A percentile compares a stretch with the other conserved stretches of the same genome.
phyloP scores from a whole-genome alignment of 2,888 invertebrate species.

The Leucophenga maculata region DNA sequence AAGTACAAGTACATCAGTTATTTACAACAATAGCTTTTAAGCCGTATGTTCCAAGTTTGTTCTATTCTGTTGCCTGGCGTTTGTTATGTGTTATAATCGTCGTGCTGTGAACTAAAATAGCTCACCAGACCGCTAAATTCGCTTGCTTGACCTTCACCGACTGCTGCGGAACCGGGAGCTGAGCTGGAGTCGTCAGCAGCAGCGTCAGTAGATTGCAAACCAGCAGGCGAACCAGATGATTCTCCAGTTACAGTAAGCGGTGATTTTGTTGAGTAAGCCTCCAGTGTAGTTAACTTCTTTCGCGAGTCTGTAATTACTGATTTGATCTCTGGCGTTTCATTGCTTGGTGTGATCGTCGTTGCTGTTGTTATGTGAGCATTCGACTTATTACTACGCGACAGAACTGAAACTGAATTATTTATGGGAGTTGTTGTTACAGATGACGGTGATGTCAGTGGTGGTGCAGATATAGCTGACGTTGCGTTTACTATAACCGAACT shows the following conservation, averaged over 20 bases:
- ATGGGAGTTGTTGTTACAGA: constrained; percentile 63
- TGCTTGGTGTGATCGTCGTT: constrained; percentile 52
- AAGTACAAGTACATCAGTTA: constrained; percentile 6
- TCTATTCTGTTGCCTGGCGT: constrained; percentile 41
- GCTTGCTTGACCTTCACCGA: constrained; percentile 70
- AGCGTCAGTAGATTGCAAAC: constrained; percentile 38
- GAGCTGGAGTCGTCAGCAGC: constrained; percentile 60
- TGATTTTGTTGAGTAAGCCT: constrained; percentile 67
- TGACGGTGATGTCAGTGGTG: constrained; percentile 13
- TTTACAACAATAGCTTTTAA: constrained; percentile 16
- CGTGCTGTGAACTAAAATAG: constrained; percentile 93
- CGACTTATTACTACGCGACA: constrained; percentile 45
- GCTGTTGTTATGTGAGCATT: constrained; percentile 26
- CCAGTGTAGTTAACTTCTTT: constrained; percentile 68
- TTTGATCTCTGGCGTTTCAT: not conserved
- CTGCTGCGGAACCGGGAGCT: constrained; percentile 61
- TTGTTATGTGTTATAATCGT: constrained; percentile 86
- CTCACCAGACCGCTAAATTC: constrained; percentile 93
- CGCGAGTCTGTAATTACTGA: constrained; percentile 47
- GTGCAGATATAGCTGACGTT: constrained; percentile 50
- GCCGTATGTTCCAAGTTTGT: not conserved
- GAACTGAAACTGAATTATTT: constrained; percentile 60
- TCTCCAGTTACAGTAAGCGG: constrained; percentile 57
- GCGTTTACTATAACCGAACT: constrained; percentile 63
- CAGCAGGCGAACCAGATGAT: constrained; percentile 62